Percentiles rank a stretch among this genome's conserved stretches.
Evolutionary conservation across 2,113 vertebrate genomes (phyloP).

Genomic region (Neodontobutis hainanensis): DNA sequence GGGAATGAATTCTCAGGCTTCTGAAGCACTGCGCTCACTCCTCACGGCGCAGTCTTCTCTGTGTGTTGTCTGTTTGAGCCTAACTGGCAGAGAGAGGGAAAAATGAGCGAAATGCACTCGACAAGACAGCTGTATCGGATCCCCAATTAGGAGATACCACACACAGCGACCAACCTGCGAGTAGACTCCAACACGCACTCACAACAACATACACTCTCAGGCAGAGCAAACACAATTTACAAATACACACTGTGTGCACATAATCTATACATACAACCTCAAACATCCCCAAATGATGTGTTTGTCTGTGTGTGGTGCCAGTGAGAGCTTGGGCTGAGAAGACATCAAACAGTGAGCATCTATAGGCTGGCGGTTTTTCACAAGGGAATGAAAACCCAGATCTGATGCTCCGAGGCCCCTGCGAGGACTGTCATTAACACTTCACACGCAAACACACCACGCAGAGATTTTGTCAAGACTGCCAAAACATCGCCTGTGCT

Average conservation of each 20-base stretch:
- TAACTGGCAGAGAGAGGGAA: slow-evolving; percentile 39
- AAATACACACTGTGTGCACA: slow-evolving; percentile 3
- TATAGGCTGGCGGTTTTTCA: slow-evolving; percentile 42
- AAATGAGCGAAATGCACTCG: slow-evolving; percentile 40
- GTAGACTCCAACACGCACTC: slow-evolving; percentile 12
- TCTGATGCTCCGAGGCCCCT: slow-evolving; percentile 49
- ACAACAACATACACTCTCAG: not conserved
- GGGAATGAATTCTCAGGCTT: slow-evolving; percentile 38
- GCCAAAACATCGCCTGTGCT: slow-evolving; percentile 20
- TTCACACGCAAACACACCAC: slow-evolving; percentile 33
- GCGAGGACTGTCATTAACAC: slow-evolving; percentile 59
- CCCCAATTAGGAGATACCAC: slow-evolving; percentile 64
- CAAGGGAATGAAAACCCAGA: slow-evolving; percentile 45
- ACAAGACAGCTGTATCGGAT: slow-evolving; percentile 66
- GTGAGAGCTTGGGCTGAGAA: slow-evolving; percentile 23
- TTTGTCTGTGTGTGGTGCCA: slow-evolving; percentile 15
- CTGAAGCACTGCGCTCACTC: slow-evolving; percentile 26
- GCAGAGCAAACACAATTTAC: not conserved
- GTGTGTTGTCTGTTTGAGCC: slow-evolving; percentile 55
- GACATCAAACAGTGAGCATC: slow-evolving; percentile 62
- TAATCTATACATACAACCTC: slow-evolving; percentile 19
- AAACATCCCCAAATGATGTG: slow-evolving; percentile 27
- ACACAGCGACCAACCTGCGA: slow-evolving; percentile 53
- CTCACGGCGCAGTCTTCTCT: slow-evolving; percentile 28
- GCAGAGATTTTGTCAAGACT: slow-evolving; percentile 41